Evolutionary conservation across 2,888 invertebrate species (phyloP).

Genomic region (Apamea monoglypha): DNA sequence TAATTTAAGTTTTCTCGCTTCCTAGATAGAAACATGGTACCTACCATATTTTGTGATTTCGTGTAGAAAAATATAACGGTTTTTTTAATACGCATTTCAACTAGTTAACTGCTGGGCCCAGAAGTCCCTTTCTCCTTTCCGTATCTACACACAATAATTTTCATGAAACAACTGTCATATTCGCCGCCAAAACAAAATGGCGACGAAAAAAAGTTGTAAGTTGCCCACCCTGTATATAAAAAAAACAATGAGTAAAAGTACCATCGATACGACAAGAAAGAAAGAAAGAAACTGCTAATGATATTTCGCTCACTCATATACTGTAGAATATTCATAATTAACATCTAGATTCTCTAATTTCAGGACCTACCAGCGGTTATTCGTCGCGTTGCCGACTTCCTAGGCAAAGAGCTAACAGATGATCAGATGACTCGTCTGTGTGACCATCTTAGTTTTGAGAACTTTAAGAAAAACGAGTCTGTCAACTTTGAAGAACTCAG

Average conservation of each 20-base stretch:
- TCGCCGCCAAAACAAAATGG: no score
- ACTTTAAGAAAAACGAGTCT: slow-evolving; percentile 93
- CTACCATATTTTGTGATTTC: no score
- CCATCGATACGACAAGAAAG: background rate
- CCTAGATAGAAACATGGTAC: no score
- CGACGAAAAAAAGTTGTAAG: no score
- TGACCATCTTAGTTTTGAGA: slow-evolving; percentile 93
- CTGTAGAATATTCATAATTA: background rate
- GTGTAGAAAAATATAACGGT: no score
- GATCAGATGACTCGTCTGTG: slow-evolving; percentile 90
- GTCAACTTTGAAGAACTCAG: slow-evolving; percentile 61
- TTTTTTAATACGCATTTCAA: no score
- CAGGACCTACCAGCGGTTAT: slow-evolving; percentile 52
- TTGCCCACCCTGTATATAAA: no score
- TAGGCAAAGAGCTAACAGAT: slow-evolving; percentile 86
- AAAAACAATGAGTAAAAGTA: background rate
- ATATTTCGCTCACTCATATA: background rate
- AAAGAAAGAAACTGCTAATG: background rate
- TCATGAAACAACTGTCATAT: no score
- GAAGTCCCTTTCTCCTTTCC: no score
- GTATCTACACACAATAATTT: no score
- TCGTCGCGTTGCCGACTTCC: slow-evolving; percentile 88
- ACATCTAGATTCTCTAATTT: background rate
- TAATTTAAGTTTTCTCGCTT: no score
- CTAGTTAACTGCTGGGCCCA: no score